Percentiles rank a stretch among this genome's conserved stretches.
Evolutionary conservation across 2,113 vertebrate species (phyloP).

Genomic region (Bos indicus): DNA sequence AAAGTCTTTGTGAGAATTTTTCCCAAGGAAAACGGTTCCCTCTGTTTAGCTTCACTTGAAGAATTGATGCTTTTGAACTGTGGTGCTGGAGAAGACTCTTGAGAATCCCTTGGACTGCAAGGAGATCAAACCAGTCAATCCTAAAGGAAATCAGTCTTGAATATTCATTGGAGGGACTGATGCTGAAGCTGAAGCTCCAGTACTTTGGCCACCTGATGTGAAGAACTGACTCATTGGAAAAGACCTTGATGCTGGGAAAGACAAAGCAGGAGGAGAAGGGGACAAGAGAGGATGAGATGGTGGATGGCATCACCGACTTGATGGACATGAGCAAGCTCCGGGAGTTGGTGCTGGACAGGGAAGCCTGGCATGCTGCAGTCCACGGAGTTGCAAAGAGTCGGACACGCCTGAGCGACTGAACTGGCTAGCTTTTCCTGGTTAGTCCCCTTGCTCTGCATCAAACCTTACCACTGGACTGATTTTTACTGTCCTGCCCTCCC

Average conservation of each 20-base stretch:
- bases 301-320: neutral
- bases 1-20: neutral
- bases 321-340: neutral
- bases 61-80: neutral
- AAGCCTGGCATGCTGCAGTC: neutral
- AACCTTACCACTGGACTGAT: neutral
- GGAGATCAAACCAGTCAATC: neutral
- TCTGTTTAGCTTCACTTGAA: neutral
- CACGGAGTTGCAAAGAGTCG: neutral
- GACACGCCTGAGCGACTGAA: neutral
- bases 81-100: neutral
- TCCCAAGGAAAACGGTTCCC: neutral
- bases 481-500: neutral
- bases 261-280: neutral
- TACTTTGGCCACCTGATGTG: neutral
- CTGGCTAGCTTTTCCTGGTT: neutral
- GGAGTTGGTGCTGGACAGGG: neutral
- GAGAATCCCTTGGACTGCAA: neutral
- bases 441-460: neutral
- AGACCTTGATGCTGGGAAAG: neutral
- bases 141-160: neutral
- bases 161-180: neutral
- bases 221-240: neutral
- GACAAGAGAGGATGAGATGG: neutral
- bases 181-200: neutral